These are phyloP conservation scores for Gymnothorax javanicus DNA, from an alignment of 2,797 vertebrate species.

Conservation along the genomic window DNA sequence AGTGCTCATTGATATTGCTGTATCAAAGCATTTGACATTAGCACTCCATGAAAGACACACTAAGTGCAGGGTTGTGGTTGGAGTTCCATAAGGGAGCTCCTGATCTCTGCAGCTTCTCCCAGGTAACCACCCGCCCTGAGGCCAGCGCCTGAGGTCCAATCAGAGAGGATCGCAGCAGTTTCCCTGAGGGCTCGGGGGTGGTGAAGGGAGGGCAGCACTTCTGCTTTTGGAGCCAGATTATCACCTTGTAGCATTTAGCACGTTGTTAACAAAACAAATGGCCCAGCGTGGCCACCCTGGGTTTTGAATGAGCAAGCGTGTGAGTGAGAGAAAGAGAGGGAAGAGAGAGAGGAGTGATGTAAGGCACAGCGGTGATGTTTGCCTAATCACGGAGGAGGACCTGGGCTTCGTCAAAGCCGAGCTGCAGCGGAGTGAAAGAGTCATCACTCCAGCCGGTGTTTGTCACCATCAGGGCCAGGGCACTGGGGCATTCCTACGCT, in stretches of 20 bases:
- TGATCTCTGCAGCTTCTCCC: constrained; percentile 26
- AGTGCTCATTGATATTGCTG: constrained; percentile 23
- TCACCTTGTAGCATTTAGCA: constrained; percentile 85
- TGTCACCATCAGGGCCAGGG: constrained; percentile 51
- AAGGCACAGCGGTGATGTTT: constrained; percentile 24
- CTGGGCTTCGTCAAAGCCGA: constrained; percentile 66
- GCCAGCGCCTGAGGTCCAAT: constrained; percentile 71
- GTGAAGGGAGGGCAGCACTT: constrained; percentile 31
- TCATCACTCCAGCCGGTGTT: constrained; percentile 60
- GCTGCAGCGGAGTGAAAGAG: constrained; percentile 63
- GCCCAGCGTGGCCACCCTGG: constrained; percentile 50
- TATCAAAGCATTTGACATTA: constrained; percentile 27
- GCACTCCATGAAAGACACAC: constrained; percentile 34
- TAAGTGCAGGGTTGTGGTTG: neutral
- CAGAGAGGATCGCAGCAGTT: constrained; percentile 60
- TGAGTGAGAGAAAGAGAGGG: constrained; percentile 29
- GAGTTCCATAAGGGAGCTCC: neutral
- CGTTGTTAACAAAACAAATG: constrained; percentile 92
- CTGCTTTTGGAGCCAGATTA: constrained; percentile 60
- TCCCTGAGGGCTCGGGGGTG: constrained; percentile 58
- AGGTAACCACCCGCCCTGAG: constrained; percentile 26
- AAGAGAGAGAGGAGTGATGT: constrained; percentile 12
- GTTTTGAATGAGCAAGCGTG: constrained; percentile 22
- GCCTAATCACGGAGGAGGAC: constrained; percentile 42
- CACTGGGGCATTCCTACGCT: constrained; percentile 65